Evolutionary conservation across 2,797 vertebrate genomes (phyloP), one percentile per base, ranked within the genome.

Genomic region (Onychomys leucogaster): DNA sequence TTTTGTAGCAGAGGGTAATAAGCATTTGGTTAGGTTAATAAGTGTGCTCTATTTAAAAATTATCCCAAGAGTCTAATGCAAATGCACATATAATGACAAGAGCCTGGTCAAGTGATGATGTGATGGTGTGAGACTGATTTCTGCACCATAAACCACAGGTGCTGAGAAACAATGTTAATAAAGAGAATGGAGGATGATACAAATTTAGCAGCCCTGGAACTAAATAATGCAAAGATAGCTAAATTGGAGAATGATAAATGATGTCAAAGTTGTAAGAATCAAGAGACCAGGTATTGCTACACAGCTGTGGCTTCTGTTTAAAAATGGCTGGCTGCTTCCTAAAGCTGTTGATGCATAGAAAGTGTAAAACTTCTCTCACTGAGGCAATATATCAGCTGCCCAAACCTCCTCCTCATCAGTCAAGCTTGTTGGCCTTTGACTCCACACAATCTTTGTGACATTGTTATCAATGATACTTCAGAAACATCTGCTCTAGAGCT

Each of bases 241-340:
- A 90, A 84, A 76, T 71, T 93, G 34, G 46, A 41, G 90, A 96
- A 92, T 94, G 55, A 90, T 94, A 87, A 94, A 88, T 61, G 57
- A 14, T 88, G 67, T 41, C 90, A 67, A 46, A 81, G 27, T 8
- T 27, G 9, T 94, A 17, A 89, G 96, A 96, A 49, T 41, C 78
- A 73, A 89, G 85, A 87, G 71, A 94, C 7, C 23, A 75, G 41
- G 27, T 96, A 92, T 81, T 92, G 52, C n/a, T 75, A 91, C 34
- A 91, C 59, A 91, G 63, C 73, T 97, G 57, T 90, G 93, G 25
- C 61, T 97, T 96, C 43, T 94, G 69, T 90, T 97, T 94, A 90
- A 96, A 97, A 97, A 93, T 93, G 94, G 4, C 75, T 96, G 65
- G 32, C 46, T 92, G 81, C 43, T 85, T 95, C 23, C 84, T 87